These are phyloP conservation scores for Remorina albescens DNA, from an alignment of 2,797 vertebrate genomes.

Conservation along the genomic window DNA sequence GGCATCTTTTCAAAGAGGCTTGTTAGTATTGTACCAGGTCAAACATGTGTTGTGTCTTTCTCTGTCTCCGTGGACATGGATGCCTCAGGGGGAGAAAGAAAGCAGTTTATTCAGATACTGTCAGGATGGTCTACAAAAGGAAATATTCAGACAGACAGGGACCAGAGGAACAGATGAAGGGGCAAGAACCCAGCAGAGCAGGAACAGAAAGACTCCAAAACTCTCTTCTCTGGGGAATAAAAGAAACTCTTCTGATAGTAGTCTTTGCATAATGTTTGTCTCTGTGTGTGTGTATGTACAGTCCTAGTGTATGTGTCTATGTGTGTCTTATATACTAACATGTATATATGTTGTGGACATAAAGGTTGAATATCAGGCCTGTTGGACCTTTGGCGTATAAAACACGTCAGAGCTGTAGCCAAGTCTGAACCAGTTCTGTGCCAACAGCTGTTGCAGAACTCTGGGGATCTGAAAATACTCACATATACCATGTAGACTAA, in stretches of 20 bases:
- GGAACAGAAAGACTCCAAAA: conserved; percentile 47
- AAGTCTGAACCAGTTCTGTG: too few species aligned
- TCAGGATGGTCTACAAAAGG: conserved; percentile 62
- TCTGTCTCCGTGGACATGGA: conserved; percentile 59
- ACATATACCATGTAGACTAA: too few species aligned
- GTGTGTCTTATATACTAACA: background rate
- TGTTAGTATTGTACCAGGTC: conserved; percentile 68
- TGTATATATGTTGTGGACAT: background rate
- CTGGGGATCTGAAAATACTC: background rate
- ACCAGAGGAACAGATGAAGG: conserved; percentile 58
- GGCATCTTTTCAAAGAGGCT: conserved; percentile 58
- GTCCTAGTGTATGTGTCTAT: background rate
- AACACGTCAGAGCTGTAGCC: too few species aligned
- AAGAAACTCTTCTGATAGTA: conserved; percentile 39
- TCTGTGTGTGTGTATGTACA: background rate
- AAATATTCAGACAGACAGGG: conserved; percentile 68
- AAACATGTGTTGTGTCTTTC: conserved; percentile 62
- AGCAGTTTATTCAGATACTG: conserved; percentile 58
- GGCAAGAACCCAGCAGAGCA: conserved; percentile 57
- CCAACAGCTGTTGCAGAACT: background rate
- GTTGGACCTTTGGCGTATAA: background rate
- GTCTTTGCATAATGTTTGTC: conserved; percentile 31
- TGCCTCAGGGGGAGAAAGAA: conserved; percentile 61
- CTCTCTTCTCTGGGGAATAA: conserved; percentile 46
- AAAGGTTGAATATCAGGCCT: background rate